phyloP scores from a whole-genome alignment of 2,797 vertebrate species.

The Echeneis naucrates region DNA sequence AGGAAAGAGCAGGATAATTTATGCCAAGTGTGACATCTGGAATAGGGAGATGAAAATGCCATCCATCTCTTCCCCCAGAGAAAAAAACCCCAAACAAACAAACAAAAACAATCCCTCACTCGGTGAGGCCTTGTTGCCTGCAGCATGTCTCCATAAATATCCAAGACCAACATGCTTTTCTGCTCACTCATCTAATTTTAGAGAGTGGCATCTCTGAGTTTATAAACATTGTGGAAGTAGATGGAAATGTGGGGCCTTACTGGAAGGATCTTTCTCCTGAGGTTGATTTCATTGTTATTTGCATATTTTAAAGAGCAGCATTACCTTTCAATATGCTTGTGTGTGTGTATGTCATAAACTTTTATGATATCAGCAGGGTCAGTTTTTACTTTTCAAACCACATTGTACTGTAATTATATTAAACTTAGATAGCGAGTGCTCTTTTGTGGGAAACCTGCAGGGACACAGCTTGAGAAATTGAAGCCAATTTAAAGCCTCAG shows the following conservation, averaged over 20 bases:
- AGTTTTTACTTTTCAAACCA: conserved; percentile 18
- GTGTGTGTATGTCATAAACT: not conserved
- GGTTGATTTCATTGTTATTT: conserved; percentile 37
- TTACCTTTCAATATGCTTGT: no score
- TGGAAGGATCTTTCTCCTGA: conserved; percentile 32
- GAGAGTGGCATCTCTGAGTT: conserved; percentile 58
- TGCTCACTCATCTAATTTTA: conserved; percentile 69
- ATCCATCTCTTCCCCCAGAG: conserved; percentile 52
- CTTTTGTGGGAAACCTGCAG: conserved; percentile 49
- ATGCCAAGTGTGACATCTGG: conserved; percentile 45
- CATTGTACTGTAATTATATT: conserved; percentile 44
- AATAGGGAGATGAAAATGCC: conserved; percentile 63
- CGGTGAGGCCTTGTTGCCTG: conserved; percentile 43
- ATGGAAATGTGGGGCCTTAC: conserved; percentile 35
- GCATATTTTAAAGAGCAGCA: conserved; percentile 23
- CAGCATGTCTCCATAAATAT: conserved; percentile 58
- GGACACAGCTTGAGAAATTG: conserved; percentile 65
- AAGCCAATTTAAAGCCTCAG: conserved; percentile 62
- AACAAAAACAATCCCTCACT: conserved; percentile 14
- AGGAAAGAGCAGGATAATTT: conserved; percentile 25
- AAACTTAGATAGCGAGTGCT: conserved; percentile 48
- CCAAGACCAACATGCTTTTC: conserved; percentile 52
- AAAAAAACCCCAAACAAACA: no score
- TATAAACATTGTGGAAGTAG: conserved; percentile 29
- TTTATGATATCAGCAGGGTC: conserved; percentile 11